Percentiles rank a stretch among this genome's conserved stretches.
Conservation (phyloP, 1,140 invertebrate species). For the Drosophila athabasca region DNA sequence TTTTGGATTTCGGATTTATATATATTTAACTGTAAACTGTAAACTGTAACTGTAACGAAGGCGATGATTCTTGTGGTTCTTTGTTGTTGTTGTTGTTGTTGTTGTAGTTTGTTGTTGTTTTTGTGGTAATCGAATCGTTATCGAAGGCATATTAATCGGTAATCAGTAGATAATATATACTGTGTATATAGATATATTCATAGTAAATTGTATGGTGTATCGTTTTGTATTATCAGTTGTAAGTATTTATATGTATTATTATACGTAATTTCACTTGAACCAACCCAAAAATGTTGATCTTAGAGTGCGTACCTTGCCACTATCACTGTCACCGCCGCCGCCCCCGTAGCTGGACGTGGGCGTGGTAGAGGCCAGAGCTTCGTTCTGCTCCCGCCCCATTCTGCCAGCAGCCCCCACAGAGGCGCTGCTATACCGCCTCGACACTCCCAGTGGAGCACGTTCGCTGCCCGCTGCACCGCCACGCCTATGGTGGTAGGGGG, state of each 20-base stretch:
- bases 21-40: slow-evolving; percentile 28
- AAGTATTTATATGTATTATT: slow-evolving; percentile 51
- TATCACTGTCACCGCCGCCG: slow-evolving; percentile 83
- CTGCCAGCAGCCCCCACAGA: slow-evolving; percentile 53
- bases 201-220: slow-evolving; percentile 34
- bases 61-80: slow-evolving; percentile 56
- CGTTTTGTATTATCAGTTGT: slow-evolving; percentile 73
- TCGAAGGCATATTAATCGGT: slow-evolving; percentile 74
- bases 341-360: slow-evolving; percentile 78
- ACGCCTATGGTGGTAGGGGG: slow-evolving; percentile 35
- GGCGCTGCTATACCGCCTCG: slow-evolving; percentile 76
- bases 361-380: slow-evolving; percentile 81
- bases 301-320: slow-evolving; percentile 88
- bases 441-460: slow-evolving; percentile 30
- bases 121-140: slow-evolving; percentile 43
- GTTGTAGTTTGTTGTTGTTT: slow-evolving; percentile 42
- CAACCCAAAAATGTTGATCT: slow-evolving; percentile 88
- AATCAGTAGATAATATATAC: slow-evolving; percentile 60
- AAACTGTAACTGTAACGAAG: slow-evolving; percentile 36
- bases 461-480: slow-evolving; percentile 33
- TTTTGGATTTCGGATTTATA: slow-evolving; percentile 1
- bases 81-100: slow-evolving; percentile 33
- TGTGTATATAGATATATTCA: slow-evolving; percentile 7
- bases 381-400: slow-evolving; percentile 46
- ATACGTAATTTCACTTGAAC: slow-evolving; percentile 85